Percentiles rank a stretch among this genome's conserved stretches.
Evolutionary conservation across 2,797 vertebrate species (phyloP).

Genomic region (Anguilla anguilla): DNA sequence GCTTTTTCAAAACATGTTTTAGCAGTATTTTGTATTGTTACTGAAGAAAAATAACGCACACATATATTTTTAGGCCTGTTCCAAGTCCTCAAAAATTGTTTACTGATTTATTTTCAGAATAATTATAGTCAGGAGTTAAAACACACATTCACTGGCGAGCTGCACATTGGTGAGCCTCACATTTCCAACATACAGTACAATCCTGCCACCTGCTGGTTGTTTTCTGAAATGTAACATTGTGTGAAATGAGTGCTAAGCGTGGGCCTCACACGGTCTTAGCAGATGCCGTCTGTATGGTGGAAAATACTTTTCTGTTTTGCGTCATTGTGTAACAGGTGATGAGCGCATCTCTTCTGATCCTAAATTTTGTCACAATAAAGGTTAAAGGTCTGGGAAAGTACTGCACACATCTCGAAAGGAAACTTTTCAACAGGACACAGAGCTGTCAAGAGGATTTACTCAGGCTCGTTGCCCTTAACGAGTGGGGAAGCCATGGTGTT

Average conservation of each 20-base stretch:
- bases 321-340: not conserved
- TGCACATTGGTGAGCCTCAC: not conserved
- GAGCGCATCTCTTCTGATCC: constrained; percentile 6
- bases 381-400: not conserved
- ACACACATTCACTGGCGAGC: not conserved
- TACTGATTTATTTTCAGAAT: not conserved
- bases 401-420: not conserved
- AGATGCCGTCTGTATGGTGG: not conserved
- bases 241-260: not conserved
- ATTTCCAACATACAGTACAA: constrained; percentile 20
- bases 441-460: constrained; percentile 7
- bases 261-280: not conserved
- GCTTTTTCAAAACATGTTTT: not conserved
- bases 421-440: not conserved
- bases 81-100: not conserved
- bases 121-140: not conserved
- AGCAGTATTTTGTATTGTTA: not conserved
- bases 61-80: no score
- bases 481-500: not conserved
- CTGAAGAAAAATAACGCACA: no score
- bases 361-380: not conserved
- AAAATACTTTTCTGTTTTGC: not conserved
- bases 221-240: constrained; percentile 31
- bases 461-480: constrained; percentile 14
- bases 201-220: constrained; percentile 67